A percentile compares a stretch with the other conserved stretches of the same genome.
phyloP scores from a whole-genome alignment of 2,113 vertebrate genomes.

The Todiramphus chloris region DNA sequence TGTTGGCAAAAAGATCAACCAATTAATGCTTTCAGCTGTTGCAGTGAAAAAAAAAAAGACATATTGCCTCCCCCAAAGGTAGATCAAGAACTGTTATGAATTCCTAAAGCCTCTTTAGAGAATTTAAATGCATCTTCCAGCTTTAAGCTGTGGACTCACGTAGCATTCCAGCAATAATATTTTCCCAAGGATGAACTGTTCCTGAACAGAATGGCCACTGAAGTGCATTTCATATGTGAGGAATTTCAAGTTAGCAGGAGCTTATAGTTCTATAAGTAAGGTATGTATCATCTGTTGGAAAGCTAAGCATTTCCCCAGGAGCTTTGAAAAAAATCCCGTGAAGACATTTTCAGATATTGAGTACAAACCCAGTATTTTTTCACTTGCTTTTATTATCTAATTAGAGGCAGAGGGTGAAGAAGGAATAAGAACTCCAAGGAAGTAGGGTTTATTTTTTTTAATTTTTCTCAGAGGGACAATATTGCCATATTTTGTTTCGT shows the following conservation, averaged over 20 bases:
- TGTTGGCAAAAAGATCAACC: not conserved
- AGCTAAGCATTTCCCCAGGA: not conserved
- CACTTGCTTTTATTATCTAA: not conserved
- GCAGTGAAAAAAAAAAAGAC: not conserved
- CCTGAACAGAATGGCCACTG: slow-evolving; percentile 8
- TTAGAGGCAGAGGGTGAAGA: not conserved
- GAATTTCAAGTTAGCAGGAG: slow-evolving; percentile 6
- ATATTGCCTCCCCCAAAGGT: slow-evolving; percentile 3
- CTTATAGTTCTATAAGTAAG: not conserved
- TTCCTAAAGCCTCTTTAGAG: slow-evolving; percentile 45
- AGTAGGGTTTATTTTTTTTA: not conserved
- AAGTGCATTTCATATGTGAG: slow-evolving; percentile 4
- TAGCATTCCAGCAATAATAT: slow-evolving; percentile 43
- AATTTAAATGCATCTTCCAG: slow-evolving; percentile 34
- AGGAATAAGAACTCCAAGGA: not conserved
- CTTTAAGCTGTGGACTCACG: not conserved
- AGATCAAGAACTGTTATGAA: not conserved
- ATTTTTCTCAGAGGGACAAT: not conserved
- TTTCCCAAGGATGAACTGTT: slow-evolving; percentile 50
- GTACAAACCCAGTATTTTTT: not conserved
- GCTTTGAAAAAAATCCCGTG: not conserved
- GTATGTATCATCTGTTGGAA: not conserved
- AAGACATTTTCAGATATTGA: not conserved
- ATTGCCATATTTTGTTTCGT: not conserved
- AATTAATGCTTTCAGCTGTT: slow-evolving; percentile 34